phyloP scores from a whole-genome alignment of 1,140 invertebrate genomes.

The Pogonognathellus flavescens region DNA sequence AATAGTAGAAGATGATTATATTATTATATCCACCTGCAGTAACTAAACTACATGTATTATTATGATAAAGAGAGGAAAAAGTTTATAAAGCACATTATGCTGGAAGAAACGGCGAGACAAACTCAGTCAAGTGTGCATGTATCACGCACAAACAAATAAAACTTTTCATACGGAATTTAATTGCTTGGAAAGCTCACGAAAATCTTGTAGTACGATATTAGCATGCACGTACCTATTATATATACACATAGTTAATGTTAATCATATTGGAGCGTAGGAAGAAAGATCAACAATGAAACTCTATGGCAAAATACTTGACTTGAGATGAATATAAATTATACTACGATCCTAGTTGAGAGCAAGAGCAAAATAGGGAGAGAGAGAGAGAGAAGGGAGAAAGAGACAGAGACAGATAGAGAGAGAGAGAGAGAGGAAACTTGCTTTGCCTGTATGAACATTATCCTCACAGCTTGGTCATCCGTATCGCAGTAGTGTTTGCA shows the following conservation, averaged over 20 bases:
- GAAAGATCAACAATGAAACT: neutral
- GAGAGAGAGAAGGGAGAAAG: no score
- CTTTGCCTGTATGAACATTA: no score
- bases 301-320: neutral
- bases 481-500: no score
- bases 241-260: neutral
- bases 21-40: neutral
- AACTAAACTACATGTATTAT: neutral
- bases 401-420: no score
- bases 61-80: neutral
- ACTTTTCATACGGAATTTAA: conserved; percentile 35
- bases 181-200: conserved; percentile 45
- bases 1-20: neutral
- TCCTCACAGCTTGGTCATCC: no score
- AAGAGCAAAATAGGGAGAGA: no score
- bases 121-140: conserved; percentile 17
- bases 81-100: neutral
- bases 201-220: conserved; percentile 29
- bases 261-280: neutral
- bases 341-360: no score
- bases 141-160: conserved; percentile 40
- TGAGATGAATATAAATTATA: neutral
- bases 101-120: conserved; percentile 8
- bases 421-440: no score
- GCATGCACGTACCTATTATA: neutral